Percentiles rank a stretch among this genome's conserved stretches.
phyloP scores from a whole-genome alignment of 2,113 vertebrate species.

The Bos javanicus region DNA sequence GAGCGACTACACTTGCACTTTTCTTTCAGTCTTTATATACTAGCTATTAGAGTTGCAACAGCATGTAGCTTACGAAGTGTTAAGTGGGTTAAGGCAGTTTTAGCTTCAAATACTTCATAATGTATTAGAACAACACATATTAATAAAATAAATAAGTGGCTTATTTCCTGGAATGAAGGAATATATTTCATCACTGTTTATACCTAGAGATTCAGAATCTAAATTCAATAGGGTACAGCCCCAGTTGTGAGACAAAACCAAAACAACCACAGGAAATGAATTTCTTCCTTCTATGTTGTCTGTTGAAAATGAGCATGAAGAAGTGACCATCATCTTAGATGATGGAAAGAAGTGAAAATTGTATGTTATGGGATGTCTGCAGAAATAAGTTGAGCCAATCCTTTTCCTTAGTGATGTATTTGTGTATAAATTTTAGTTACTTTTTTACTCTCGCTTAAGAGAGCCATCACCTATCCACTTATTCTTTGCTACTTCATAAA shows the following conservation, averaged over 20 bases:
- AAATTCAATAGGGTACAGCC: neutral
- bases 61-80: neutral
- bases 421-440: neutral
- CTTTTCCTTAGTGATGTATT: neutral
- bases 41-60: neutral
- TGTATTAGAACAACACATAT: neutral
- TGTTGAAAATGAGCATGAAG: neutral
- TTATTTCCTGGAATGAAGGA: neutral
- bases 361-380: neutral
- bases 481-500: neutral
- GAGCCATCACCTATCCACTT: neutral
- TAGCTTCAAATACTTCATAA: neutral
- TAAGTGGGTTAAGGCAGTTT: neutral
- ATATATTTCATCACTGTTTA: neutral
- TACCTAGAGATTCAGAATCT: neutral
- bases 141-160: neutral
- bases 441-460: neutral
- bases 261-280: neutral
- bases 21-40: neutral
- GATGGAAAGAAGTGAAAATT: neutral
- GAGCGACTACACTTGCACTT: neutral
- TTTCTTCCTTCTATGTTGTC: neutral
- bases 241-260: neutral
- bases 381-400: neutral
- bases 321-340: neutral